Conservation (phyloP, 2,113 vertebrate genomes). For the Nannospalax galili region DNA sequence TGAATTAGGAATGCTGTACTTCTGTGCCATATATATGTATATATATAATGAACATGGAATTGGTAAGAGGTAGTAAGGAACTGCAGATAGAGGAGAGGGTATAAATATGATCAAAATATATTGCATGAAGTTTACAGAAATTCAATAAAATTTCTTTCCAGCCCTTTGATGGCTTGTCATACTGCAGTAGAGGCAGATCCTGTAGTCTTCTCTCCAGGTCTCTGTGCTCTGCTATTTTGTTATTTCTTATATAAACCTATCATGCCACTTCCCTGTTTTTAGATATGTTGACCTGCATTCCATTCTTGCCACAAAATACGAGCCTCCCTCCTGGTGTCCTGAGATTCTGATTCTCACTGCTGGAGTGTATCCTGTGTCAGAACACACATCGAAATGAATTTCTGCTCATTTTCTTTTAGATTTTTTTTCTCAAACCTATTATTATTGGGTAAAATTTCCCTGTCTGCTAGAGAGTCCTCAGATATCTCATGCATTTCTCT, state of each 20-base stretch:
- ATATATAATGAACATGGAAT: no score
- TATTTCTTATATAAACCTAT: background rate
- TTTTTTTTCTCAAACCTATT: background rate
- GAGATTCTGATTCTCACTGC: background rate
- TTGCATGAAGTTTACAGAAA: no score
- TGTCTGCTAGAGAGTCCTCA: background rate
- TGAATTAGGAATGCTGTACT: background rate
- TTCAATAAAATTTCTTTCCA: background rate
- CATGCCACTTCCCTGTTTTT: no score
- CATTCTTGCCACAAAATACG: background rate
- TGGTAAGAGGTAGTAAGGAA: no score
- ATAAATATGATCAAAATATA: no score
- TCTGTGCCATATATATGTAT: no score
- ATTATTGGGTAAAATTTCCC: no score
- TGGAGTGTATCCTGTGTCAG: background rate
- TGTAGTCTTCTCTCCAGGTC: no score
- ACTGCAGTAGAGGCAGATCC: background rate
- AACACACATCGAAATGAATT: background rate
- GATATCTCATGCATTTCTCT: background rate
- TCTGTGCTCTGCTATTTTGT: background rate
- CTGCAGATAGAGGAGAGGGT: no score
- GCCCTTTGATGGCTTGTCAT: background rate
- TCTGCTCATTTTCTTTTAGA: background rate
- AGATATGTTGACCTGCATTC: accelerated
- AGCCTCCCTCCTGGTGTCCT: accelerated